phyloP scores from a whole-genome alignment of 2,888 invertebrate species.

The Linnaemya vulpina region DNA sequence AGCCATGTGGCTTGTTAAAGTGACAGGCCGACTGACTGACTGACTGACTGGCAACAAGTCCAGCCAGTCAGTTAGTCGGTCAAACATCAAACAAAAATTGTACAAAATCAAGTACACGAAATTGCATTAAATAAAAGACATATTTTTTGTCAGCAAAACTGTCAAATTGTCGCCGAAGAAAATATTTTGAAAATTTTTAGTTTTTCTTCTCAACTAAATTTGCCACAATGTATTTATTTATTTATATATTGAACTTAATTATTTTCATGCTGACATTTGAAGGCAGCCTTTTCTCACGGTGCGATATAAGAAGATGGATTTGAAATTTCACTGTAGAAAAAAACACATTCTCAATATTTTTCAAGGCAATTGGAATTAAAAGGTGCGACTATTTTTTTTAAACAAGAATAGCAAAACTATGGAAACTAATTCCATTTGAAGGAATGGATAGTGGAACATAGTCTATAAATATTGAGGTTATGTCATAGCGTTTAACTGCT shows the following conservation, averaged over 20 bases:
- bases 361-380: too few relatives aligned
- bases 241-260: constrained; percentile 55
- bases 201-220: constrained; percentile 7
- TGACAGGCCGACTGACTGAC: constrained; percentile 14
- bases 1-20: constrained; percentile 26
- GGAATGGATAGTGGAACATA: too few relatives aligned
- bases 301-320: neutral
- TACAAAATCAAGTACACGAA: constrained; percentile 7
- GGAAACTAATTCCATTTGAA: too few relatives aligned
- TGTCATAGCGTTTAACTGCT: too few relatives aligned
- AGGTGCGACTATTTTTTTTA: too few relatives aligned
- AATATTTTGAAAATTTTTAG: constrained; percentile 6
- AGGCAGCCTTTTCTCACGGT: constrained; percentile 29
- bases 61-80: neutral
- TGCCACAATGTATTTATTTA: constrained; percentile 26
- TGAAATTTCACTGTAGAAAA: neutral
- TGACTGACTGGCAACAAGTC: neutral
- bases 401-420: too few relatives aligned
- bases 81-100: constrained; percentile 16
- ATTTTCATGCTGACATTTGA: constrained; percentile 47
- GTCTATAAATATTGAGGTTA: too few relatives aligned
- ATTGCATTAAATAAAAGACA: constrained; percentile 5
- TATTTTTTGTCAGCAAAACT: constrained; percentile 50
- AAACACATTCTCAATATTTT: neutral
- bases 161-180: constrained; percentile 60